Evolutionary conservation across 2,113 vertebrate genomes (phyloP), one percentile per base, ranked within the genome.

Genomic region (Semnopithecus entellus): DNA sequence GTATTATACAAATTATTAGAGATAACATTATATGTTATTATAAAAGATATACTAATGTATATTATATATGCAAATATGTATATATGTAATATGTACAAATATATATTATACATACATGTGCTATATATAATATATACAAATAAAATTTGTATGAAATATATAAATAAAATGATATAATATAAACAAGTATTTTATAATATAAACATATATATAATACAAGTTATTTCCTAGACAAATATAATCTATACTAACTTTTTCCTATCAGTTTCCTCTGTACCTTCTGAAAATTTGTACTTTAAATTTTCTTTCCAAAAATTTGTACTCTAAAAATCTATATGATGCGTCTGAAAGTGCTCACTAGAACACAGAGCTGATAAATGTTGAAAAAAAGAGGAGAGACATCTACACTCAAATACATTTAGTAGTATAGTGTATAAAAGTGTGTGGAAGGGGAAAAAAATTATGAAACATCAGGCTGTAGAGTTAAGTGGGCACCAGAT

Each of bases 201-300:
- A 64, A 14, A 64, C 12, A 3, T 64, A 64, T 59, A 59, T 64
- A 64, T 64, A 14, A 64, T 64, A 64, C 27, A 64, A 16, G 50
- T 91, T 84, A 70, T 55, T 82, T 94, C 87, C 59, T 82, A 85
- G 76, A 61, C 16, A 91, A 27, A 90, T 40, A 45, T 1, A 83
- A 57, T 72, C 12, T 89, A 66, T 30, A 84, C 7, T 14, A 79
- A 11, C 52, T 76, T 27, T 81, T 70, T 38, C 2, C 10, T 68
- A 25, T 50, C n/a, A 17, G 20, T 40, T 96, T 88, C 18, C 8
- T 72, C 3, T 50, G 16, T 55, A 61, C 4, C 8, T 30, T 75
- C 38, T 23, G 82, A 93, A 40, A 61, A n/a, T 38, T 43, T 92
- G 52, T 35, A 8, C 22, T 35, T 7, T 66, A 68, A 78, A 79